Conservation (phyloP, 1,140 invertebrate genomes). For the Atta cephalotes region DNA sequence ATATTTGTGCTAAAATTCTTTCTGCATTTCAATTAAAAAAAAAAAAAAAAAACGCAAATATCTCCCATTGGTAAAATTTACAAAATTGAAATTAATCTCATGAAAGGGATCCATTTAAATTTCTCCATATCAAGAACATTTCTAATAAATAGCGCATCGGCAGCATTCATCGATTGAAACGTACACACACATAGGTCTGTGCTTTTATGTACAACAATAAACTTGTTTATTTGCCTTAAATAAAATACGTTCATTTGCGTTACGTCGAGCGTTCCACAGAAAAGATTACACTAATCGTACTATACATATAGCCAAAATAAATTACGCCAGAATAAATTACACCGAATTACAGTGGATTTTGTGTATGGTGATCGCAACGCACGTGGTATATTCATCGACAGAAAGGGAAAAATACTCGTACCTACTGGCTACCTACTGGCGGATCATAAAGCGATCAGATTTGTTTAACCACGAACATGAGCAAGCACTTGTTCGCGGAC, state of each 20-base stretch:
- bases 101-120: constrained; percentile 32
- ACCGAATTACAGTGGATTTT: constrained; percentile 20
- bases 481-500: background rate
- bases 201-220: constrained; percentile 3
- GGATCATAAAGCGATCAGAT: constrained; percentile 33
- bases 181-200: background rate
- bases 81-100: constrained; percentile 28
- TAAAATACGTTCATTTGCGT: constrained; percentile 24
- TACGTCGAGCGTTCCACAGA: background rate
- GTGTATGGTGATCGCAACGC: background rate
- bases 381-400: background rate
- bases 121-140: background rate
- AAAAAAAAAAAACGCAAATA: background rate
- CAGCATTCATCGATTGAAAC: background rate
- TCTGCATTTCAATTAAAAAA: background rate
- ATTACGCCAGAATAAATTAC: constrained; percentile 35
- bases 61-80: background rate
- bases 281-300: background rate
- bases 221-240: constrained; percentile 35
- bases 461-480: background rate
- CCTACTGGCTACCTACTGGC: background rate
- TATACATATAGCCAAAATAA: background rate
- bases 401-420: background rate
- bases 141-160: background rate
- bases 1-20: background rate